Evolutionary conservation across 2,888 invertebrate species (phyloP), one percentile per base, ranked within the genome.

Genomic region (Encarsia formosa): DNA sequence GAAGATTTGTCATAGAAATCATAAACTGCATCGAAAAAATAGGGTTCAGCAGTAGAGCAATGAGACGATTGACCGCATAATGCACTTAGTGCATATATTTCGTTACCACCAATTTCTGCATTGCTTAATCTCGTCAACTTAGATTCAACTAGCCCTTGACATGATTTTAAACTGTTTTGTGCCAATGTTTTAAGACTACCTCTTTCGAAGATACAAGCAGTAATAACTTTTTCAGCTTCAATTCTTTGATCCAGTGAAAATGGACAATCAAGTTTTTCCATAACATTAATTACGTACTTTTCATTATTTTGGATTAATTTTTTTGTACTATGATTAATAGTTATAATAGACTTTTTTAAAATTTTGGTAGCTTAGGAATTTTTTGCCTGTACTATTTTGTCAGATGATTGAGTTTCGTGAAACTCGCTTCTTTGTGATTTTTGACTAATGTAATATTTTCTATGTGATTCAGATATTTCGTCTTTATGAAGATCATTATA

Each of bases 1-100:
- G 6, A 6, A 26, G 26, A 26, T 26, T 26, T 11, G 11, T 8
- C 6, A 26, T 26, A 6, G 19, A 49, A 49, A 16, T 53, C 22
- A 35, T 58, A 59, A 34, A 44, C 50, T 5, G 56, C 48, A 44
- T 58, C 51, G 34, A 46, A 20, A 42, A 54, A 59, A 47, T 51
- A 58, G 24, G 47, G 16, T 41, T 60, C 57, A 1, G 56, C 29
- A 6, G 54, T 49, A 11, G 52, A 32, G 18, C 31, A 55, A 47
- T 60, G 60, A 22, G 47, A 51, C 23, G 51, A 45, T 19, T 1
- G 1, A 6, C 55, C 55, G 38, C 60, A 58, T 4, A 58, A 22
- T 34, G 49, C 34, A 3, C 34, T 22, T 9, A 58, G 16, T 39
- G 49, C 31, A 8, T 15, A 32, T 11, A 2, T 18, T 19, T 24